These are phyloP conservation scores for Mus musculus DNA, from an alignment of 2,113 vertebrate genomes.

Conservation along the genomic window DNA sequence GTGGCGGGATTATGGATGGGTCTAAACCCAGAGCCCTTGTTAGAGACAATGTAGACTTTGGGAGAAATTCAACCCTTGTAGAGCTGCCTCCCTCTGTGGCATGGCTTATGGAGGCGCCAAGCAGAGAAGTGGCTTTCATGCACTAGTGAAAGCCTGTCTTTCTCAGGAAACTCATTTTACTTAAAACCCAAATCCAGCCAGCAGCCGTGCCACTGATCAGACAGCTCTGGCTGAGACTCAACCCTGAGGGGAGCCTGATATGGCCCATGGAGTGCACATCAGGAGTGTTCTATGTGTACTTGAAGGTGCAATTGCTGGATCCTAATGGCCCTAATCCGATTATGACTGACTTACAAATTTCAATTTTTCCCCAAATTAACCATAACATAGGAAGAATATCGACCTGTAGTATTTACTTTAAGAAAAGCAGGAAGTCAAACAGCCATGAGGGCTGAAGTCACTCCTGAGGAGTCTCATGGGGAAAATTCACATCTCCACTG, in stretches of 20 bases:
- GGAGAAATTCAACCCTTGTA: not conserved
- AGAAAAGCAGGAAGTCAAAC: not conserved
- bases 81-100: not conserved
- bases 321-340: not conserved
- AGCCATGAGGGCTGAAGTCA: accelerated
- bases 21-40: not conserved
- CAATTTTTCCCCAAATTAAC: not conserved
- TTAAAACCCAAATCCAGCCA: not conserved
- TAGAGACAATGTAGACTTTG: accelerated
- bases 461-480: accelerated
- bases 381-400: not conserved
- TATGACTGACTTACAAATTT: not conserved
- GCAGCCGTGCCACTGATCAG: not conserved
- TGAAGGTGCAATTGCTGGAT: not conserved
- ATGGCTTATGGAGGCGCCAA: not conserved
- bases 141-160: not conserved
- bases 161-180: too few relatives aligned
- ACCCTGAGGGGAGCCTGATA: not conserved
- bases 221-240: not conserved
- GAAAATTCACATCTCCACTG: accelerated
- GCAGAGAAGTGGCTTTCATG: not conserved
- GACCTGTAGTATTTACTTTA: not conserved
- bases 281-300: not conserved
- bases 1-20: accelerated
- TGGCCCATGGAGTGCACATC: not conserved